Evolutionary conservation across 2,797 vertebrate species (phyloP), one percentile per base, ranked within the genome.

Genomic region (Todus mexicanus): DNA sequence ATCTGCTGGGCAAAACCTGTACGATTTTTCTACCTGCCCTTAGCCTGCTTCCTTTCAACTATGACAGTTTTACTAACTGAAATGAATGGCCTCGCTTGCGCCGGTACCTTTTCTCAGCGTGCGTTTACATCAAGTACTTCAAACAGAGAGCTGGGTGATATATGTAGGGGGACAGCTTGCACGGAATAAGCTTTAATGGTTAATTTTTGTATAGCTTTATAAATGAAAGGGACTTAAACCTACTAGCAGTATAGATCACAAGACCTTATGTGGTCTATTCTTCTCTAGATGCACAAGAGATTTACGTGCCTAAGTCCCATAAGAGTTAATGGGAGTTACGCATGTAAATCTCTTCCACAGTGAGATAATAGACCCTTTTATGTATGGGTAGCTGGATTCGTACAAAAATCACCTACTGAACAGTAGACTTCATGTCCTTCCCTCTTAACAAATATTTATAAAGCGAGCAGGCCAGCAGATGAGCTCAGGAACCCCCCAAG

Each of bases 51-150:
- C 97, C 97, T 98, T 97, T 98, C 97, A 98, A 89, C 96, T 92
- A 94, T 97, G 97, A 98, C 98, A 97, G 96, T 98, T 98, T 98
- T 98, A 98, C 96, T 97, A 97, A 98, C 97, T 47, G 96, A 96
- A 98, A 98, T 98, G 98, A 97, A 98, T 97, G 97, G 96, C 94
- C 94, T 95, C 84, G 92, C 74, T 96, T 96, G 91, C 95, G 80
- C 86, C 83, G n/a, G 92, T 96, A 90, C 95, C 97, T 97, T 96
- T 92, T 69, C 89, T 93, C 97, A 35, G 97, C 88, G 84, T 81
- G 95, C 87, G 96, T 96, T 97, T 97, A 94, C 96, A 96, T 93
- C 69, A 50, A 87, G 74, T 64, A 64, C 95, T 97, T 97, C 94
- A 95, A 92, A 97, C 90, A 95, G 93, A 91, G 95, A 92, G 92